These are phyloP conservation scores for Pygoscelis antarcticus DNA, from an alignment of 2,113 vertebrate species.

Conservation along the genomic window DNA sequence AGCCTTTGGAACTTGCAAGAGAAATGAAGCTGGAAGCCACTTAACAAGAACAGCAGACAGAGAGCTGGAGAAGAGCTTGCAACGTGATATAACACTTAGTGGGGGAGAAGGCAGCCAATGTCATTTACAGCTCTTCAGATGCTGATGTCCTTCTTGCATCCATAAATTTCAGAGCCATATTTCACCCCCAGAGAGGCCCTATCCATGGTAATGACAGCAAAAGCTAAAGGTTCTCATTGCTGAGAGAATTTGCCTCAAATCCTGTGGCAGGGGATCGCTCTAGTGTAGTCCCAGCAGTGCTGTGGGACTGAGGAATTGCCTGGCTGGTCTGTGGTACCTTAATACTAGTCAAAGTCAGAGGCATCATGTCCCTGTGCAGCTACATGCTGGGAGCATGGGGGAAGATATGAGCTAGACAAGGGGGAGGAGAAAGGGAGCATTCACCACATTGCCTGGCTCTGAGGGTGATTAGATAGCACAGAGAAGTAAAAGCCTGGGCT, in stretches of 20 bases:
- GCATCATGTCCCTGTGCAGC: neutral
- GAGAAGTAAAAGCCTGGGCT: neutral
- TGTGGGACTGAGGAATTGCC: neutral
- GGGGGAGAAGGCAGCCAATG: neutral
- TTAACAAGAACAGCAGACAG: neutral
- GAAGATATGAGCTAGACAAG: neutral
- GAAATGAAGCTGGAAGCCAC: conserved; percentile 3
- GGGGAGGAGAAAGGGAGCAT: neutral
- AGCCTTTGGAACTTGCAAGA: conserved; percentile 26
- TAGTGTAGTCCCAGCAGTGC: neutral
- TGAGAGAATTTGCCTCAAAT: neutral
- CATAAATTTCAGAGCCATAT: neutral
- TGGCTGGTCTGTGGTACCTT: neutral
- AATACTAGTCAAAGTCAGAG: neutral
- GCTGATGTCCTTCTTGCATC: neutral
- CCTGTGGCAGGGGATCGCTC: neutral
- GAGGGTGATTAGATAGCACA: neutral
- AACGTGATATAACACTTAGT: neutral
- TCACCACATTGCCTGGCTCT: neutral
- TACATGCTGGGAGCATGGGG: neutral
- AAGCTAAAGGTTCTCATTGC: neutral
- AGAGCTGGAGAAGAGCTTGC: neutral
- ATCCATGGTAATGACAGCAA: neutral
- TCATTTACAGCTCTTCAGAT: neutral
- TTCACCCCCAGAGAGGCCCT: neutral